Conservation (phyloP, 2,888 invertebrate genomes). For the Cryptocheilus praepositus region DNA sequence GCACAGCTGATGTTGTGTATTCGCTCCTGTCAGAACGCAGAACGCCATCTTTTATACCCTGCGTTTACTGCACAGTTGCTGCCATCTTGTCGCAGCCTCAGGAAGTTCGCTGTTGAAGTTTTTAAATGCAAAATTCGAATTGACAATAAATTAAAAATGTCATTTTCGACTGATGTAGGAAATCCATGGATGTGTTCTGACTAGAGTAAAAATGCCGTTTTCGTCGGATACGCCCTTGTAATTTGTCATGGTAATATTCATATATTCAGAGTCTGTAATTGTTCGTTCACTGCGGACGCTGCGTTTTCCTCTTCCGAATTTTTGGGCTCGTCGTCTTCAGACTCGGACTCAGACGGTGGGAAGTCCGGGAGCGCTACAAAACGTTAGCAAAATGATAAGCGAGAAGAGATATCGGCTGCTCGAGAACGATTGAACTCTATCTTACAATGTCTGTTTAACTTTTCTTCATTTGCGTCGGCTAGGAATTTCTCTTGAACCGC, state of each 20-base stretch:
- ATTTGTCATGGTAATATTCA: constrained; percentile 16
- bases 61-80: background rate
- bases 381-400: too few species aligned
- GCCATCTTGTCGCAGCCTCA: background rate
- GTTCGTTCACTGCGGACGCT: constrained; percentile 21
- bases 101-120: too few species aligned
- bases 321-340: constrained; percentile 55
- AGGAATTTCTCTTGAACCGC: too few species aligned
- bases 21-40: constrained; percentile 10
- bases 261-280: constrained; percentile 27
- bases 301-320: constrained; percentile 15
- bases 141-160: too few species aligned
- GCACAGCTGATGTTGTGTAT: constrained; percentile 26
- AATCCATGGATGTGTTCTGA: background rate
- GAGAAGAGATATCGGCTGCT: too few species aligned
- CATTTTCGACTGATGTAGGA: too few species aligned
- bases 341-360: constrained; percentile 67
- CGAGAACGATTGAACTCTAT: too few species aligned
- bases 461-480: too few species aligned
- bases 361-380: constrained; percentile 63
- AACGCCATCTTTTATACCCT: constrained; percentile 6
- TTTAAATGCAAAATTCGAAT: too few species aligned
- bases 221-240: background rate
- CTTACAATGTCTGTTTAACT: too few species aligned
- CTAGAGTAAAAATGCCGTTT: background rate